Evolutionary conservation across 2,113 vertebrate genomes (phyloP).

Genomic region (Camelus dromedarius): DNA sequence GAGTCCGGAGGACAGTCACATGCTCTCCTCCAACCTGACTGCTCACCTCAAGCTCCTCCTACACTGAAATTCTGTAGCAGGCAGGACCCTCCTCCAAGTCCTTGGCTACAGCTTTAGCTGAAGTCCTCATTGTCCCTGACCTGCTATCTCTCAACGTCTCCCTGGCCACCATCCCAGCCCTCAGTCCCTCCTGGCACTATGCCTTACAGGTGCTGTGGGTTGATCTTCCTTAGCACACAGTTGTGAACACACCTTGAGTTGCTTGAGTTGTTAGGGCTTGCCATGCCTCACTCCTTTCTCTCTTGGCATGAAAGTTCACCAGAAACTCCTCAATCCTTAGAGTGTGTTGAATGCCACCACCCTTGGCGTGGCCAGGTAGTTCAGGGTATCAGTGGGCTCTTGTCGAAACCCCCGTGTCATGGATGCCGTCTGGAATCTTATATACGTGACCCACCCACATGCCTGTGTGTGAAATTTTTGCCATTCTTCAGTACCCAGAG

Average conservation of each 20-base stretch:
- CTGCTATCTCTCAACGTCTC: not conserved
- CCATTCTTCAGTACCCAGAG: not conserved
- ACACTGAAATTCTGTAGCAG: rapidly evolving
- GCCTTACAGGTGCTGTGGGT: not conserved
- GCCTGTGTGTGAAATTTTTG: not conserved
- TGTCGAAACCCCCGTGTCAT: not conserved
- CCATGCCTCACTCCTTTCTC: not conserved
- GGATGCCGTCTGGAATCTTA: not conserved
- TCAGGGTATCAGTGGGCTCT: not conserved
- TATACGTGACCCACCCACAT: not conserved
- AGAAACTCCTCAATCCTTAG: not conserved
- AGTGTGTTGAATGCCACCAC: not conserved
- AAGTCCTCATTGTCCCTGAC: not conserved
- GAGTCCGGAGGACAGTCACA: not conserved
- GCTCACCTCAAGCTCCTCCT: not conserved
- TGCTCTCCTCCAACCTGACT: not conserved
- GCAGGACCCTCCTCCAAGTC: not conserved
- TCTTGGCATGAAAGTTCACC: not conserved
- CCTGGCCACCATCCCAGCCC: not conserved
- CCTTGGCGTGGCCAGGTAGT: not conserved
- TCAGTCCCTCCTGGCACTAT: rapidly evolving
- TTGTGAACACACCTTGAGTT: not conserved
- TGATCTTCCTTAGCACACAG: not conserved
- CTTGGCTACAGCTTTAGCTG: not conserved
- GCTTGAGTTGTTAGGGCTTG: rapidly evolving